Percentiles rank a stretch among this genome's conserved stretches.
Evolutionary conservation across 2,888 invertebrate species (phyloP).

Genomic region (Matsumyia berberina): DNA sequence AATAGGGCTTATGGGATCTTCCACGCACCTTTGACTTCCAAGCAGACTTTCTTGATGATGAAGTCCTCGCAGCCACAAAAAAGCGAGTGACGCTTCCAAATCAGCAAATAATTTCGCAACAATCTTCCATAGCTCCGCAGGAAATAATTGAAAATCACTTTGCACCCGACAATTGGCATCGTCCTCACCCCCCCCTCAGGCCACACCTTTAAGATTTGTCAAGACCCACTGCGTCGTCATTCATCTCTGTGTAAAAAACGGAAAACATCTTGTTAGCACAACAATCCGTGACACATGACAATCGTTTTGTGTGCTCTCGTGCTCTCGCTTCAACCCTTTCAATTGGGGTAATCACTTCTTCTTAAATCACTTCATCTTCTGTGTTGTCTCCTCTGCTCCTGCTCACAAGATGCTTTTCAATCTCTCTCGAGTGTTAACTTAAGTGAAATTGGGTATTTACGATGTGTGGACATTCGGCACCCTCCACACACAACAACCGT

Average conservation of each 20-base stretch:
- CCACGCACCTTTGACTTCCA: too few species aligned
- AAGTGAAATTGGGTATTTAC: conserved; percentile 76
- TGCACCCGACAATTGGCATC: background rate
- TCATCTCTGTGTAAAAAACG: conserved; percentile 19
- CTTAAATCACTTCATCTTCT: conserved; percentile 67
- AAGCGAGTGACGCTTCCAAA: too few species aligned
- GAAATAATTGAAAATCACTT: background rate
- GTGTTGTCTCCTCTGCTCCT: conserved; percentile 28
- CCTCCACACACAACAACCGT: conserved; percentile 49
- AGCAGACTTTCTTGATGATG: too few species aligned
- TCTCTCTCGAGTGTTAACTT: conserved; percentile 66
- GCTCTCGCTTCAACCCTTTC: conserved; percentile 81
- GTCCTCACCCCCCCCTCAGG: background rate
- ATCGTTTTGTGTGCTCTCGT: conserved; percentile 41
- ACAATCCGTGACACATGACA: conserved; percentile 72
- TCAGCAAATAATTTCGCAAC: too few species aligned
- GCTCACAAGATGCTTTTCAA: conserved; percentile 44
- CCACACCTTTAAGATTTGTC: conserved; percentile 3
- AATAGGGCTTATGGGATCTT: too few species aligned
- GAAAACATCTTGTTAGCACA: conserved; percentile 72
- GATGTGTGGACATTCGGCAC: conserved; percentile 67
- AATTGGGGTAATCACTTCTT: conserved; percentile 78
- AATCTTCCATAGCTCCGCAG: too few species aligned
- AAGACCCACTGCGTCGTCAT: conserved; percentile 28
- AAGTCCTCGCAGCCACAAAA: too few species aligned